These are phyloP conservation scores for Caenorhabditis sulstoni DNA, from an alignment of 2,888 invertebrate species.

Conservation along the genomic window DNA sequence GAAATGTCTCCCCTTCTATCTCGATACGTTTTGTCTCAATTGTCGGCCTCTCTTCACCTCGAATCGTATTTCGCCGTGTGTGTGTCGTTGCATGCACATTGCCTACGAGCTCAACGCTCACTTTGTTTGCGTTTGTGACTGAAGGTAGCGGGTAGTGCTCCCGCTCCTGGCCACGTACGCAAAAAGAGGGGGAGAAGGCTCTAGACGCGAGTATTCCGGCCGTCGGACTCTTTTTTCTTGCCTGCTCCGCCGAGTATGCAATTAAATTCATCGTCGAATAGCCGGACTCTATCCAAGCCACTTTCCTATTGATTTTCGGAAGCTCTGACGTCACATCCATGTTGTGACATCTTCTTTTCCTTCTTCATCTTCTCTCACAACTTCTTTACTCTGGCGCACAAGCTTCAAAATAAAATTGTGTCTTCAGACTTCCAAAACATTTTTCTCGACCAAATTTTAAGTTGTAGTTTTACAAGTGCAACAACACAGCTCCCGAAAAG, in stretches of 20 bases:
- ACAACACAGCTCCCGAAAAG: no score
- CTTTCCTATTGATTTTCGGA: conserved; percentile 12
- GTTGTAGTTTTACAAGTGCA: no score
- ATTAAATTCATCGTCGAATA: conserved; percentile 1
- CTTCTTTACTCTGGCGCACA: no score
- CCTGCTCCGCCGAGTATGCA: background rate
- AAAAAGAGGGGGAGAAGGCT: conserved; percentile 23
- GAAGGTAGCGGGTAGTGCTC: conserved; percentile 52
- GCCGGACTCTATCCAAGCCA: background rate
- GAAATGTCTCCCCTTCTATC: conserved; percentile 43
- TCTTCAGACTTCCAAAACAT: no score
- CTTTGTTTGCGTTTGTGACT: conserved; percentile 55
- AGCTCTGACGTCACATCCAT: no score
- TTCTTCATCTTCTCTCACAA: no score
- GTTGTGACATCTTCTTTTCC: background rate
- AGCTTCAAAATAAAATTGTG: no score
- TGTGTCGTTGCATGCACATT: conserved; percentile 55
- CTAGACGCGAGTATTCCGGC: conserved; percentile 25
- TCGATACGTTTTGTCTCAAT: conserved; percentile 50
- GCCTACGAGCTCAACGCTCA: conserved; percentile 58
- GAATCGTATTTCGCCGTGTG: conserved; percentile 51
- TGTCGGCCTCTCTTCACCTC: conserved; percentile 23
- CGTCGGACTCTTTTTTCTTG: conserved; percentile 27
- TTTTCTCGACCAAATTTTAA: no score
- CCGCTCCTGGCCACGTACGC: conserved; percentile 54